Percentiles rank a stretch among this genome's conserved stretches.
These are phyloP conservation scores for Vesta saturnalis DNA, from an alignment of 2,888 invertebrate species.

Conservation along the genomic window DNA sequence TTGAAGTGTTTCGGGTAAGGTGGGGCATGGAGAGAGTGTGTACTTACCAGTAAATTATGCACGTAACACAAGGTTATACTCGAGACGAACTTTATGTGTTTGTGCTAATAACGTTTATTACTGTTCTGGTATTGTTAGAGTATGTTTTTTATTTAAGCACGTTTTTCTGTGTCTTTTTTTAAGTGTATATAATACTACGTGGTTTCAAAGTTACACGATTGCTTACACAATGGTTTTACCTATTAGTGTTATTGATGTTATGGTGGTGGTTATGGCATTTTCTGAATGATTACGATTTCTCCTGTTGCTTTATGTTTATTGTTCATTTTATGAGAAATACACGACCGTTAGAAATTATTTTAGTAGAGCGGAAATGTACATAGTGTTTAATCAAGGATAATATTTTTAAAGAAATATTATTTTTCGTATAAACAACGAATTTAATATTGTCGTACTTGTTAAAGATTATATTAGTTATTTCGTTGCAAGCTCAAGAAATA, in stretches of 20 bases:
- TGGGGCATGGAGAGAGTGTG: too few relatives aligned
- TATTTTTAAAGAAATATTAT: too few relatives aligned
- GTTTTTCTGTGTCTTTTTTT: conserved; percentile 29
- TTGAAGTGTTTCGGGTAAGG: too few relatives aligned
- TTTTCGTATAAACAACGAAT: too few relatives aligned
- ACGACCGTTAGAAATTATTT: too few relatives aligned
- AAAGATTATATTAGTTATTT: too few relatives aligned
- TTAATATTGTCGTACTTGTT: too few relatives aligned
- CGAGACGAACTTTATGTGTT: conserved; percentile 23
- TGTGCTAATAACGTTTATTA: conserved; percentile 13
- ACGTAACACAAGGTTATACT: conserved; percentile 22
- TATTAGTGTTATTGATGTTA: not conserved
- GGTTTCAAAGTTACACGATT: conserved; percentile 22
- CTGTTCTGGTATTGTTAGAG: conserved; percentile 26
- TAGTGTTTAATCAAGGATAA: too few relatives aligned
- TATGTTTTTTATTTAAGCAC: conserved; percentile 29
- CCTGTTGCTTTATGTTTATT: not conserved
- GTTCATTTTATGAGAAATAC: too few relatives aligned
- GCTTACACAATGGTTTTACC: conserved; percentile 21
- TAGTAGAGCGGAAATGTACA: too few relatives aligned
- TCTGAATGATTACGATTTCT: not conserved
- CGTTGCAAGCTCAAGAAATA: too few relatives aligned
- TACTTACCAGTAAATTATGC: conserved; percentile 2
- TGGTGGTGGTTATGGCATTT: conserved; percentile 6
- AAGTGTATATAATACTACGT: conserved; percentile 21